phyloP scores from a whole-genome alignment of 37 sponge, comb jelly and placozoan genomes.

The Ephydatia muelleri region DNA sequence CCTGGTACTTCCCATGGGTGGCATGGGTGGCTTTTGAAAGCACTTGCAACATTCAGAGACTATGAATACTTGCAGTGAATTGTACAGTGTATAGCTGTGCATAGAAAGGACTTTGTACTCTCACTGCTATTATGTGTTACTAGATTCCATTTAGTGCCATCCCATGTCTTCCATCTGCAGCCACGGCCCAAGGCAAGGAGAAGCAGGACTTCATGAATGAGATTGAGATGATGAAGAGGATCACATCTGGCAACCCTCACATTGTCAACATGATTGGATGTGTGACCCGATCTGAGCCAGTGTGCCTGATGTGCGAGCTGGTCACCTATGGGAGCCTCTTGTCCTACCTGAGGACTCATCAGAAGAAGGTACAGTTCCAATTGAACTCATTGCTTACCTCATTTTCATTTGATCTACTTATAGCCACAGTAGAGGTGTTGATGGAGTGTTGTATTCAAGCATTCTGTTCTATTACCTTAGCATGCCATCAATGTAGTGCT shows the following conservation, averaged over 20 bases:
- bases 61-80: no score
- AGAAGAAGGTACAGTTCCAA: neutral
- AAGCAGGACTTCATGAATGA: constrained; percentile 64
- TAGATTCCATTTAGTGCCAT: no score
- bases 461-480: neutral
- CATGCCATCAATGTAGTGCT: neutral
- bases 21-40: no score
- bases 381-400: neutral
- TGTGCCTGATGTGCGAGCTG: constrained; percentile 69
- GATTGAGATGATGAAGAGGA: constrained; percentile 71
- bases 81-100: no score
- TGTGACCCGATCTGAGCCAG: constrained; percentile 62
- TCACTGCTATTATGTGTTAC: no score
- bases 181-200: constrained; percentile 25
- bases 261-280: constrained; percentile 75
- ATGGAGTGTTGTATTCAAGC: neutral
- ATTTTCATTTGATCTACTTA: neutral
- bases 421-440: neutral
- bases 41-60: no score
- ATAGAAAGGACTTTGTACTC: no score
- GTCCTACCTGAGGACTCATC: constrained; percentile 42
- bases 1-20: no score
- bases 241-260: constrained; percentile 65
- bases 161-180: constrained; percentile 5
- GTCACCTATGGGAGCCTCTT: constrained; percentile 60